These are phyloP conservation scores for Caracal caracal DNA, from an alignment of 2,113 vertebrate species.

Conservation along the genomic window DNA sequence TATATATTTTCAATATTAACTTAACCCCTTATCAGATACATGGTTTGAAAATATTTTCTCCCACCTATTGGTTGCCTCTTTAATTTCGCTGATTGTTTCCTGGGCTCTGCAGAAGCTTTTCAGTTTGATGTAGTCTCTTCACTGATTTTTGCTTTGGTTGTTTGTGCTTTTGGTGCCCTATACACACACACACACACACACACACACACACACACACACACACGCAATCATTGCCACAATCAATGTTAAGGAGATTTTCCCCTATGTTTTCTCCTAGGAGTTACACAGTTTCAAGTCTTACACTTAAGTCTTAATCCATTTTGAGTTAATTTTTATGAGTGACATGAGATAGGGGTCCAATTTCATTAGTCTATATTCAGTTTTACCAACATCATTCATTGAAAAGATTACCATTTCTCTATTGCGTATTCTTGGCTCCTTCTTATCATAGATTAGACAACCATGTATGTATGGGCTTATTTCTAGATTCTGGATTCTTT, in stretches of 20 bases:
- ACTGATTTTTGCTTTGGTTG: background rate
- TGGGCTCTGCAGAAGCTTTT: background rate
- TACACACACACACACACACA: background rate
- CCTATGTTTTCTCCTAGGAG: background rate
- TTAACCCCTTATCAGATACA: background rate
- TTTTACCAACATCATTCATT: background rate
- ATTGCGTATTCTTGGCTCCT: background rate
- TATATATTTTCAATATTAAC: background rate
- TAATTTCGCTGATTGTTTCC: background rate
- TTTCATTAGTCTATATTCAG: background rate
- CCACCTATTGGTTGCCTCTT: background rate
- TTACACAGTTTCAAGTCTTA: background rate
- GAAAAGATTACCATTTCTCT: background rate
- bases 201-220: too few species aligned
- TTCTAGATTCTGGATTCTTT: background rate
- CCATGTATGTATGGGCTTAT: background rate
- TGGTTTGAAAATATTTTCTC: background rate
- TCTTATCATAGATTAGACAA: background rate
- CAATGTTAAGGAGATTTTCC: background rate
- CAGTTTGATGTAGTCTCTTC: background rate
- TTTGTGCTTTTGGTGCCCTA: background rate
- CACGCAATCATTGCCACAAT: background rate
- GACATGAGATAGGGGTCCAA: background rate
- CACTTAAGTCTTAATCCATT: background rate
- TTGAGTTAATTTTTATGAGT: background rate